Base-by-base conservation (phyloP, 2,888 invertebrate genomes). In the Amphipyra tragopoginis region DNA sequence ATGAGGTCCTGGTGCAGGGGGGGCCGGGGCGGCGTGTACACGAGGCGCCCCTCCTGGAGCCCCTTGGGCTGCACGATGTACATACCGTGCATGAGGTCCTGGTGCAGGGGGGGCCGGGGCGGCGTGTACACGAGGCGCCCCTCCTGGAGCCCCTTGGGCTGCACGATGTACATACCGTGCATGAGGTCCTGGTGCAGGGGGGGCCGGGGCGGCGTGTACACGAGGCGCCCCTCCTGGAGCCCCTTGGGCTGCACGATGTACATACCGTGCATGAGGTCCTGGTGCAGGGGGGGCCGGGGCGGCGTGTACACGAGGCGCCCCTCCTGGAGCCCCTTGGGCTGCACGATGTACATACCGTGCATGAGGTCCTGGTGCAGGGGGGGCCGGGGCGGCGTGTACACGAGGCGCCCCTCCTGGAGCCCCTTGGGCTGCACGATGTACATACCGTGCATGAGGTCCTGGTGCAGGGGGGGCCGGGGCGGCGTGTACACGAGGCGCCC, bases 111-210 rank as follows among this genome's bases (percentile, higher is more conserved):
- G 38, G 44, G 57, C 11, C 40, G 48, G 4, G 95, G 93, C 52
- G 95, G 95, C 65, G 92, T 81, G 88, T 96, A 97, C 5, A 96
- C 95, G 48, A 98, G 97, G 76, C 96, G 96, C 75, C 97, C 97
- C 85, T 98, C 98, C 91, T 98, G 98, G 66, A 99, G 94, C 3
- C 98, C 98, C 90, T 98, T 98, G 33, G 98, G 98, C 86, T 98
- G 98, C 65, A 98, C 97, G 68, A 98, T 96, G 90, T 97, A 97
- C 95, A 98, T n/a, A n/a, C n/a, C n/a, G n/a, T n/a, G n/a, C n/a
- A n/a, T n/a, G n/a, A n/a, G n/a, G n/a, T n/a, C n/a, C n/a, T n/a
- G n/a, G 45, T 70, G 66, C 4, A 9, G 1, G 10, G 61, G 59
- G 38, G 44, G 57, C 11, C 40, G 48, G 4, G 95, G 93, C 52